Evolutionary conservation across 2,888 invertebrate species (phyloP).

Genomic region (Phoenoteleia sp.): DNA sequence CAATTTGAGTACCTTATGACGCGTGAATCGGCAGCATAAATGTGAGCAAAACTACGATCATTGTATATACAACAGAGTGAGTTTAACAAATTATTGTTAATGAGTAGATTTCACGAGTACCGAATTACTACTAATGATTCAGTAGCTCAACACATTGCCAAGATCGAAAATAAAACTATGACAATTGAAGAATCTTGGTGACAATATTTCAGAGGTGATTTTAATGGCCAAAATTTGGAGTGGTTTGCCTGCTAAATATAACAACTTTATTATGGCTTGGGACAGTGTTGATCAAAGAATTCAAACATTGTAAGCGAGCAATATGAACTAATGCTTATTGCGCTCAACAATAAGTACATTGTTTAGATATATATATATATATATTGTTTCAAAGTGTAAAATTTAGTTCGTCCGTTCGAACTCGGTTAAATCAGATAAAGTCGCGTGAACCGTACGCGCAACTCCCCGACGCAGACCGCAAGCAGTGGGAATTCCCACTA

Average conservation of each 20-base stretch:
- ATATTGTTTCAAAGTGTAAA: no score
- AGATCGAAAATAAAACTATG: slow-evolving; percentile 69
- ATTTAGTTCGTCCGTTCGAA: no score
- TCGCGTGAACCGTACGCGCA: no score
- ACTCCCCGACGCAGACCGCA: no score
- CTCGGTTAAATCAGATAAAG: no score
- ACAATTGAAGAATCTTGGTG: slow-evolving; percentile 69
- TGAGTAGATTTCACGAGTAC: slow-evolving; percentile 71
- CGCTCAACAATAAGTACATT: no score
- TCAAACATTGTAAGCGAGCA: no score
- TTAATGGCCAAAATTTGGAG: slow-evolving; percentile 74
- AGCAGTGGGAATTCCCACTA: no score
- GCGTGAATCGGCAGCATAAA: slow-evolving; percentile 71
- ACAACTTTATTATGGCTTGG: slow-evolving; percentile 73
- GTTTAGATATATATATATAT: no score
- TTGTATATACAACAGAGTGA: slow-evolving; percentile 75
- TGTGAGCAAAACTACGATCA: slow-evolving; percentile 71
- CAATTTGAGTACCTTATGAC: slow-evolving; percentile 71
- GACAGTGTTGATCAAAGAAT: slow-evolving; percentile 64
- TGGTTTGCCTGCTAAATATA: slow-evolving; percentile 70
- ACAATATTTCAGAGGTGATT: slow-evolving; percentile 41
- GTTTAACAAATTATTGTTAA: slow-evolving; percentile 73
- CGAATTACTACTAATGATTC: slow-evolving; percentile 67
- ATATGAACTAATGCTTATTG: no score
- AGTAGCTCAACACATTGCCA: slow-evolving; percentile 70